A percentile compares a stretch with the other conserved stretches of the same genome.
Evolutionary conservation across 1,140 invertebrate genomes (phyloP).

Genomic region (Nephila pilipes): DNA sequence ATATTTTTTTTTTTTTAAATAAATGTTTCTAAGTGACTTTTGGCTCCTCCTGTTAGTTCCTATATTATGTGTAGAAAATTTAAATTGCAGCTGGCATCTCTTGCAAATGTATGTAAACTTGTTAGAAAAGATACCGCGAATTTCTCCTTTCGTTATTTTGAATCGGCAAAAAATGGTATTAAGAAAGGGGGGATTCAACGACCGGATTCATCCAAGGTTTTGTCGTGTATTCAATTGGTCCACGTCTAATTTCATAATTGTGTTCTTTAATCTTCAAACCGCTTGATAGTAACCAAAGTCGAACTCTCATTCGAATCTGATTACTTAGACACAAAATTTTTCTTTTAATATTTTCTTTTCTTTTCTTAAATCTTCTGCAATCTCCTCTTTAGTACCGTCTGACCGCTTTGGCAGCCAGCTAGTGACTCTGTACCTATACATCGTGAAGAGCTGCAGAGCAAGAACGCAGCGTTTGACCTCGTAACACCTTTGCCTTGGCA

Average conservation of each 20-base stretch:
- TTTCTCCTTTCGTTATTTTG: too few species aligned
- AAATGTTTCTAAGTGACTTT: too few species aligned
- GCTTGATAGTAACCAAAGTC: neutral
- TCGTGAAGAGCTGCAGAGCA: conserved; percentile 29
- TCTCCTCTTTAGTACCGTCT: neutral
- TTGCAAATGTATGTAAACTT: too few species aligned
- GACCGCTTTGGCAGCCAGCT: neutral
- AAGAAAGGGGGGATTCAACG: neutral
- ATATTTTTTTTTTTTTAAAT: too few species aligned
- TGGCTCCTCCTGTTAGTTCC: too few species aligned
- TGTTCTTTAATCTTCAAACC: neutral
- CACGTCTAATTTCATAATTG: neutral
- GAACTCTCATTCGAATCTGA: neutral
- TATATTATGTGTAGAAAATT: too few species aligned
- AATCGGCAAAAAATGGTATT: neutral
- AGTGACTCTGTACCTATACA: conserved; percentile 43
- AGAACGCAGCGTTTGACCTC: conserved; percentile 44
- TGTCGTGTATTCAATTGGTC: conserved; percentile 2
- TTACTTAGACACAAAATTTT: neutral
- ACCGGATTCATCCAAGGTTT: neutral
- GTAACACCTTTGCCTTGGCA: conserved; percentile 60
- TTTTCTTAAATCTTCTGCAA: neutral
- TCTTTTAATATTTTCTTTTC: neutral
- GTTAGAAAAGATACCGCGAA: too few species aligned
- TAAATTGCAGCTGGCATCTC: too few species aligned